These are phyloP conservation scores for Epizoanthus illoricatus DNA, from an alignment of 92 coral and sea anemone genomes.

Conservation along the genomic window DNA sequence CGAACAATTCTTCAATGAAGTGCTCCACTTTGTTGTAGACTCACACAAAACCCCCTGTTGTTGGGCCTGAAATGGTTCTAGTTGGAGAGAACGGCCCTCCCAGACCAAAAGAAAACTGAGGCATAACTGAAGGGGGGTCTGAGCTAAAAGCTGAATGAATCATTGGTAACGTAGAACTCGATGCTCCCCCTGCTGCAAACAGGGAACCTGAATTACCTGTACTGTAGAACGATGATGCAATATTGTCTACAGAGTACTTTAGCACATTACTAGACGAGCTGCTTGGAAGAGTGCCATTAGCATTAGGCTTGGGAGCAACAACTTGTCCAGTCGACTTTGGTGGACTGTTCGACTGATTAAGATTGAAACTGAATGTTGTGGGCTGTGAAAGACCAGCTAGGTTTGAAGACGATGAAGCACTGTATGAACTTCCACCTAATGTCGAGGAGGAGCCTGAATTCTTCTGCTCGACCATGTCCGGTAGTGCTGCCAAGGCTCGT, in stretches of 20 bases:
- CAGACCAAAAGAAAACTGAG: conserved; percentile 54
- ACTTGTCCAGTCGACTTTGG: background rate
- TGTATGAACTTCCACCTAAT: background rate
- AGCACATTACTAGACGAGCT: conserved; percentile 64
- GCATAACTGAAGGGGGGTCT: conserved; percentile 39
- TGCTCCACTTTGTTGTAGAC: background rate
- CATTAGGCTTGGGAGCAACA: background rate
- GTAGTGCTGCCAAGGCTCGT: conserved; percentile 56
- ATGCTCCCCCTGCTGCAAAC: conserved; percentile 34
- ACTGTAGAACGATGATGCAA: conserved; percentile 75
- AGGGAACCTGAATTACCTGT: conserved; percentile 37
- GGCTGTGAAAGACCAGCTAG: conserved; percentile 11
- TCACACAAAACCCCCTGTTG: conserved; percentile 37
- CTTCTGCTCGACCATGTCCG: conserved; percentile 58
- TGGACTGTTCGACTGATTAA: conserved; percentile 9
- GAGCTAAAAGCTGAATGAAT: conserved; percentile 33
- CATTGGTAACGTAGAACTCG: conserved; percentile 28
- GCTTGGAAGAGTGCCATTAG: background rate
- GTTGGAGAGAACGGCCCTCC: conserved; percentile 64
- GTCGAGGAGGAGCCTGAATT: conserved; percentile 14
- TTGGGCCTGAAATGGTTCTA: conserved; percentile 40
- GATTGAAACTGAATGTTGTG: conserved; percentile 17
- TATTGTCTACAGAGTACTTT: conserved; percentile 83
- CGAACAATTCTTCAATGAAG: no score
- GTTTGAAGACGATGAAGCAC: conserved; percentile 10